Evolutionary conservation across 2,888 invertebrate species (phyloP).

Genomic region (Cephalotes varians): DNA sequence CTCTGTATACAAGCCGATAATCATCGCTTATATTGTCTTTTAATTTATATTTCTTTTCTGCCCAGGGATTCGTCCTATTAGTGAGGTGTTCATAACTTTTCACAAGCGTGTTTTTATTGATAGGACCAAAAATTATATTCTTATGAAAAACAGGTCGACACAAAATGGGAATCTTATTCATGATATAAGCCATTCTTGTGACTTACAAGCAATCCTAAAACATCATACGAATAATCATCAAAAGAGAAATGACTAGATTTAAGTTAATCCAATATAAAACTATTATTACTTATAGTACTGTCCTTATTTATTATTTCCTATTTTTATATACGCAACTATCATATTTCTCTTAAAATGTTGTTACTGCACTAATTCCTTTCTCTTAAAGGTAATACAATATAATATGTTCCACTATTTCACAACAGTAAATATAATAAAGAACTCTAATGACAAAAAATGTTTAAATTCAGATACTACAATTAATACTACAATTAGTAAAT

Average conservation of each 20-base stretch:
- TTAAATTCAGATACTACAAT: neutral
- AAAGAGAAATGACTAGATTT: neutral
- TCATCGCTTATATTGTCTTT: constrained; percentile 16
- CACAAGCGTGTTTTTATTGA: neutral
- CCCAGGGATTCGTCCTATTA: neutral
- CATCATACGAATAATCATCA: neutral
- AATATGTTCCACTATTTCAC: neutral
- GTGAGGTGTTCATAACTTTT: neutral
- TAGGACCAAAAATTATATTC: neutral
- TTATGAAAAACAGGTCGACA: constrained; percentile 12
- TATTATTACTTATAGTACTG: neutral
- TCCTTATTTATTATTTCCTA: neutral
- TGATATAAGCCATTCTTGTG: constrained; percentile 25
- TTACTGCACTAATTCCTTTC: neutral
- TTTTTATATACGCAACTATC: neutral
- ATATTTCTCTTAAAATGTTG: neutral
- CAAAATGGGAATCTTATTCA: neutral
- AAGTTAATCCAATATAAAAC: neutral
- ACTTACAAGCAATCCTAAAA: constrained; percentile 8
- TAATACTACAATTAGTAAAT: neutral
- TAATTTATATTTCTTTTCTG: neutral
- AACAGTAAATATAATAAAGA: neutral
- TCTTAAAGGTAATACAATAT: neutral
- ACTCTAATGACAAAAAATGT: neutral
- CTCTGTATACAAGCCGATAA: constrained; percentile 33